These are phyloP conservation scores for Darevskia mixta DNA, from an alignment of 2,797 vertebrate species.

Conservation along the genomic window DNA sequence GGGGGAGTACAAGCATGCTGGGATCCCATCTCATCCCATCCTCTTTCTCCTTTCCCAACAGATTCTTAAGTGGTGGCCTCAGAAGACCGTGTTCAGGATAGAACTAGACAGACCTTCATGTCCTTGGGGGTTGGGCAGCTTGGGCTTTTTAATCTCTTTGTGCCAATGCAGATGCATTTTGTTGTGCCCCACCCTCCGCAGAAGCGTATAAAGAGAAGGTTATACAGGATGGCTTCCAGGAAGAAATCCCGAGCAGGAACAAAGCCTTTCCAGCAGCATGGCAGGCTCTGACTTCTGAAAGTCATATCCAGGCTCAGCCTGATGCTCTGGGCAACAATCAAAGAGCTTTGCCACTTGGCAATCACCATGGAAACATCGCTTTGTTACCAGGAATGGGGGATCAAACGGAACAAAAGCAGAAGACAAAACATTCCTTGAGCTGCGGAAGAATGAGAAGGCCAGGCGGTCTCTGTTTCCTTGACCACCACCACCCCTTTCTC, in stretches of 20 bases:
- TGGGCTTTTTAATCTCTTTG: neutral
- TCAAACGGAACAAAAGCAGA: conserved; percentile 74
- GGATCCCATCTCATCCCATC: neutral
- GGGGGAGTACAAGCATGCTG: neutral
- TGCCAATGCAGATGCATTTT: no score
- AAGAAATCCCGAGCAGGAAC: conserved; percentile 17
- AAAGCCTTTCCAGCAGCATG: conserved; percentile 48
- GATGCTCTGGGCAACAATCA: conserved; percentile 76
- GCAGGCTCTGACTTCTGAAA: conserved; percentile 31
- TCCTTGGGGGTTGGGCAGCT: neutral
- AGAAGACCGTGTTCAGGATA: neutral
- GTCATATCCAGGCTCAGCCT: conserved; percentile 59
- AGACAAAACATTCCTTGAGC: conserved; percentile 69
- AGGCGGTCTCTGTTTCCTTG: neutral
- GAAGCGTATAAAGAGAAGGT: neutral
- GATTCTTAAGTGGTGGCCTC: neutral
- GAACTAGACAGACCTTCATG: no score
- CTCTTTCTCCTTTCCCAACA: neutral
- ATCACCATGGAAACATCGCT: conserved; percentile 80
- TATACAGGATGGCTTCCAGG: neutral
- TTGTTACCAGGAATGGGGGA: conserved; percentile 69
- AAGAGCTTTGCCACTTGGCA: conserved; percentile 75
- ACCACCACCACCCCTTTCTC: neutral
- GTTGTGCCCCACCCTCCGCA: neutral
- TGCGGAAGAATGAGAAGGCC: conserved; percentile 50